Evolutionary conservation across 1,140 invertebrate genomes (phyloP).

Genomic region (Zaprionus capensis): DNA sequence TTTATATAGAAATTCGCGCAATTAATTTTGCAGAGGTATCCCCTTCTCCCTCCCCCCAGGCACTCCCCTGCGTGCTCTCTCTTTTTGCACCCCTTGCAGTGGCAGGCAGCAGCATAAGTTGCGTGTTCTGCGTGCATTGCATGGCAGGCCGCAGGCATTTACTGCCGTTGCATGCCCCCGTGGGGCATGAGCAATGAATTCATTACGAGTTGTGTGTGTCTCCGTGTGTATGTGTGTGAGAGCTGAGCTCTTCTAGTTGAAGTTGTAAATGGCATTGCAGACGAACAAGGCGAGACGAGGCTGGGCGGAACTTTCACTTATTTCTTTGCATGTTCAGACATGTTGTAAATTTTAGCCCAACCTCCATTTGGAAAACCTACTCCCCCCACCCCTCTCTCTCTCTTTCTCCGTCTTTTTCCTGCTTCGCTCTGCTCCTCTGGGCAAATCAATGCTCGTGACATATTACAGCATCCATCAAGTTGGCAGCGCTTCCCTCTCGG

Average conservation of each 20-base stretch:
- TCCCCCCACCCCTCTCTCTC: not conserved
- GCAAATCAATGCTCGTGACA: constrained; percentile 79
- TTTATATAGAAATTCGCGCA: constrained; percentile 53
- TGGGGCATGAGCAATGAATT: constrained; percentile 25
- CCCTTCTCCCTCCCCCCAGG: too few species aligned
- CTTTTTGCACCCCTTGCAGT: not conserved
- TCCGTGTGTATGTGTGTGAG: not conserved
- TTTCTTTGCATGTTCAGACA: constrained; percentile 14
- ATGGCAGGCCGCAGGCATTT: constrained; percentile 21
- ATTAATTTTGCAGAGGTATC: constrained; percentile 45
- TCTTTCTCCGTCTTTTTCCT: not conserved
- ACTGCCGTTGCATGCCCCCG: constrained; percentile 16
- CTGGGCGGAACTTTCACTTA: constrained; percentile 35
- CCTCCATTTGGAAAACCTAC: not conserved
- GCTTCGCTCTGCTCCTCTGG: not conserved
- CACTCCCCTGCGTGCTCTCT: not conserved
- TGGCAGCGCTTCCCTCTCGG: constrained; percentile 40
- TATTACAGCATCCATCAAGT: constrained; percentile 77
- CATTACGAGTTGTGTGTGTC: constrained; percentile 10
- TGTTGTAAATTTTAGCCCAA: constrained; percentile 34
- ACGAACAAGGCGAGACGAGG: not conserved
- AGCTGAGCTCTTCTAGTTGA: not conserved
- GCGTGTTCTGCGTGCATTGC: constrained; percentile 2
- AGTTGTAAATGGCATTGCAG: constrained; percentile 24
- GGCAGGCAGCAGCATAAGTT: constrained; percentile 17